Evolutionary conservation across 2,888 invertebrate species (phyloP), one percentile per base, ranked within the genome.

Genomic region (Limnephilus rhombicus): DNA sequence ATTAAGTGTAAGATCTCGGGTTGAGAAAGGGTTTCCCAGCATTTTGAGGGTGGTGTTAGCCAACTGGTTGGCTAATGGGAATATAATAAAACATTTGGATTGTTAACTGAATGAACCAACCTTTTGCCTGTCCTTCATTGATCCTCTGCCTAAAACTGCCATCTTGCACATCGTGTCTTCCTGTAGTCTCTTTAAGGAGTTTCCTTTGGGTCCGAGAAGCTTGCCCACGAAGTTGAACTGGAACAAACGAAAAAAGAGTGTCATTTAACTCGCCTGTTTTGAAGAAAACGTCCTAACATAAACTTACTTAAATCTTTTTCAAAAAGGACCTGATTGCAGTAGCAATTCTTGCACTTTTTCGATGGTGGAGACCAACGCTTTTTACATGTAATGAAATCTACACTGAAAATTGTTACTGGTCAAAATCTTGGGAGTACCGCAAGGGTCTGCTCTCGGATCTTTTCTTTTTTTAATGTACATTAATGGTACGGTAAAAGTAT

Each of bases 201-300:
- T 98, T 90, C 99, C 99, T 95, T 99, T 99, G 29, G 99, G 99
- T 3, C 99, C 99, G 94, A 99, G 96, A 93, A 99, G 97, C 95
- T 99, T 99, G 12, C 99, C 99, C 94, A 99, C 99, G 96, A 99
- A 99, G 96, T 99, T 99, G 95, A 99, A 99, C 99, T 99, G 97
- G 24, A 94, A 93, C 91, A 92, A 91, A 24, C 7, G 3, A 83
- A 88, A 91, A 18, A 68, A 4, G 24, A 68, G 1, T 68, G 9
- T 24, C n/a, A 68, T 24, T 68, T 9, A 24, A 68, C n/a, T 24
- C n/a, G 9, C 9, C 7, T 18, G 15, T 53, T 53, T 53, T 18
- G 7, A 15, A 53, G 18, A 53, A 53, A 53, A 53, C 18, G 0
- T 49, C 2, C 49, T 49, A 13, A 49, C 15, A 49, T 2, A 31